Percentiles rank a stretch among this genome's conserved stretches.
Evolutionary conservation across 2,888 invertebrate species (phyloP).

Genomic region (Cephus runcator): DNA sequence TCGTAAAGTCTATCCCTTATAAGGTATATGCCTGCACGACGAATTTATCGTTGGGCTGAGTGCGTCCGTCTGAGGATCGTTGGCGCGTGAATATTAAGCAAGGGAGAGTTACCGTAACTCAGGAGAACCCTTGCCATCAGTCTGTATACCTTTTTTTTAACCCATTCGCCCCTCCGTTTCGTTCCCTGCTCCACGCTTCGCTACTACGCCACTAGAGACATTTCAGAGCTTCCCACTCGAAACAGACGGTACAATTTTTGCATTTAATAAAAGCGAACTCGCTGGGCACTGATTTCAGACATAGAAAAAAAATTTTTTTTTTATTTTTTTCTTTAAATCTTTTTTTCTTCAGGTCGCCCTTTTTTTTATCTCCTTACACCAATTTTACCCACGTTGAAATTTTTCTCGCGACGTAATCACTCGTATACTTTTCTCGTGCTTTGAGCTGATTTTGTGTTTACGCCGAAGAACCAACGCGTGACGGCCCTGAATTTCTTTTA

Average conservation of each 20-base stretch:
- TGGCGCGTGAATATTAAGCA: slow-evolving; percentile 21
- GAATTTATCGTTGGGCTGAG: slow-evolving; percentile 21
- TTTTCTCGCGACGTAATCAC: background rate
- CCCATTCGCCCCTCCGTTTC: background rate
- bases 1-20: background rate
- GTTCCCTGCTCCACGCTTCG: background rate
- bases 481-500: background rate
- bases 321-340: no score
- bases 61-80: slow-evolving; percentile 18
- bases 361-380: background rate
- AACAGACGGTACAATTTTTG: background rate
- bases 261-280: background rate
- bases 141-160: background rate
- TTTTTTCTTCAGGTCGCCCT: no score
- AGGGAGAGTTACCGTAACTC: slow-evolving; percentile 13
- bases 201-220: background rate
- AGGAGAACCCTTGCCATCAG: slow-evolving; percentile 6
- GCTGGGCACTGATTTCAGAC: background rate
- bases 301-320: background rate
- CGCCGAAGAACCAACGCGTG: background rate
- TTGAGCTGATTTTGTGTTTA: background rate
- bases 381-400: background rate
- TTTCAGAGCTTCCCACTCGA: background rate
- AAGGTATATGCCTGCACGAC: background rate
- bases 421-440: background rate